Evolutionary conservation across 30 jellyfish, hydroid and myxozoan species (phyloP).

Genomic region (Calvadosia cruxmelitensis): DNA sequence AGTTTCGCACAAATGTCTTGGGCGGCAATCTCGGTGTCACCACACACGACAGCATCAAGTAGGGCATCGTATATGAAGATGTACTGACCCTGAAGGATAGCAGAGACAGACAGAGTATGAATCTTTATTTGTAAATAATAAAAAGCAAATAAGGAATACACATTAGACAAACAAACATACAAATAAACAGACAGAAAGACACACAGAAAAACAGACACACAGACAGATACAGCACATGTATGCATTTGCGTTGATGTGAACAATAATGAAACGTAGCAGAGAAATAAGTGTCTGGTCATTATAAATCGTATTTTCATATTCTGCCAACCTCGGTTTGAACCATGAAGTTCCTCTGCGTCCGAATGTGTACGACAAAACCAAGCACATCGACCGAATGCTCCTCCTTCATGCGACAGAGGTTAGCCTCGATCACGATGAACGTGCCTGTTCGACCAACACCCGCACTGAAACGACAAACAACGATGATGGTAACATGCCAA

Average conservation of each 20-base stretch:
- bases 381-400: slow-evolving; percentile 66
- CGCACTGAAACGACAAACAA: slow-evolving; percentile 40
- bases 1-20: slow-evolving; percentile 62
- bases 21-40: slow-evolving; percentile 83
- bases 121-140: too few relatives aligned
- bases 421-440: slow-evolving; percentile 70
- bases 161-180: too few relatives aligned
- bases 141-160: too few relatives aligned
- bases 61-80: slow-evolving; percentile 79
- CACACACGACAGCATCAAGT: slow-evolving; percentile 84
- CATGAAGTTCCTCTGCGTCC: slow-evolving; percentile 77
- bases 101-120: too few relatives aligned
- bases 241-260: too few relatives aligned
- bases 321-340: slow-evolving; percentile 78
- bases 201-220: too few relatives aligned
- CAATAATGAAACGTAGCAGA: too few relatives aligned
- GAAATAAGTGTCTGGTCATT: too few relatives aligned
- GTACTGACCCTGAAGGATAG: slow-evolving; percentile 88
- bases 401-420: slow-evolving; percentile 66
- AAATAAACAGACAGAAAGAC: too few relatives aligned
- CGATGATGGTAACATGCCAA: too few relatives aligned
- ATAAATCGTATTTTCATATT: too few relatives aligned
- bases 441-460: slow-evolving; percentile 98
- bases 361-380: slow-evolving; percentile 53
- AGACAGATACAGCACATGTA: too few relatives aligned